These are phyloP conservation scores for Cichlasoma orientale DNA, from an alignment of 2,797 vertebrate species.

Conservation along the genomic window DNA sequence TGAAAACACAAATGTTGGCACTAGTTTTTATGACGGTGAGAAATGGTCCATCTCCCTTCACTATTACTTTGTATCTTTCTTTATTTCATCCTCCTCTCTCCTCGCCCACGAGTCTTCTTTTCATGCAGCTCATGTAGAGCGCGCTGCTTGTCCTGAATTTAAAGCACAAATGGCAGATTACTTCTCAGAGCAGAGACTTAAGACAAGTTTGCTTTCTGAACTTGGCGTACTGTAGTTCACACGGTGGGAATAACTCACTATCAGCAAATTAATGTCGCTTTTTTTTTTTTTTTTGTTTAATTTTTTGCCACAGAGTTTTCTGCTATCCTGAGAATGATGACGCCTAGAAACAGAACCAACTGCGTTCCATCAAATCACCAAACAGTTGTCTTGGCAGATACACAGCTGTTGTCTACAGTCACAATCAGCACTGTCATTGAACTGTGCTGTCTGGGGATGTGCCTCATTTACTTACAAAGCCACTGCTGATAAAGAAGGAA, in stretches of 20 bases:
- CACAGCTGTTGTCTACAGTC: conserved; percentile 1
- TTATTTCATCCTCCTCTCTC: neutral
- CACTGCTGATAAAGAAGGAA: conserved; percentile 14
- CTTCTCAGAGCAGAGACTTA: neutral
- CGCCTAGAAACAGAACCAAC: neutral
- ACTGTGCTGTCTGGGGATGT: conserved; percentile 12
- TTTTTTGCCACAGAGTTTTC: neutral
- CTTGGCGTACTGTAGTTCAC: neutral
- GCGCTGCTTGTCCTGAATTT: conserved; percentile 31
- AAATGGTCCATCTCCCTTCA: conserved; percentile 1
- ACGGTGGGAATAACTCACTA: neutral
- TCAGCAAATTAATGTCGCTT: neutral
- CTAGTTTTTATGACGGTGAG: conserved; percentile 8
- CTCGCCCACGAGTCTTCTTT: conserved; percentile 1
- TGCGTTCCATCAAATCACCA: neutral
- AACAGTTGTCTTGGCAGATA: neutral
- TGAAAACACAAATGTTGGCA: neutral
- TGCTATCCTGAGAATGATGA: neutral
- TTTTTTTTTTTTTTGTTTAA: neutral
- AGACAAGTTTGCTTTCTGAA: neutral
- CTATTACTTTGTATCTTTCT: conserved; percentile 10
- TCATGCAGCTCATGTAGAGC: conserved; percentile 23
- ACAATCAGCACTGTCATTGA: neutral
- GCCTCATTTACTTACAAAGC: conserved; percentile 3
- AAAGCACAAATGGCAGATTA: conserved; percentile 17